A percentile compares a stretch with the other conserved stretches of the same genome.
These are phyloP conservation scores for Diprion similis DNA, from an alignment of 1,140 invertebrate species.

Conservation along the genomic window DNA sequence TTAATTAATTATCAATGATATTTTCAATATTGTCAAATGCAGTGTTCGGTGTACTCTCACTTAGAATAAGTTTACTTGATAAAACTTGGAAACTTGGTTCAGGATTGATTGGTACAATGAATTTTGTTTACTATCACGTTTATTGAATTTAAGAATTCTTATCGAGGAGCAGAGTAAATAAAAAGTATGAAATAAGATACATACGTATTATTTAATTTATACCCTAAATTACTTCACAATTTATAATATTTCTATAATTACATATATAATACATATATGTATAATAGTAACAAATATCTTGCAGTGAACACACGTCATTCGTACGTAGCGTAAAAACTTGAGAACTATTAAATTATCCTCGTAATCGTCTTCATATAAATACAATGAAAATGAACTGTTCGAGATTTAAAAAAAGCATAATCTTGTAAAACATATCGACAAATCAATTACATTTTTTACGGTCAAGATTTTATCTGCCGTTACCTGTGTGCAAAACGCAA, in stretches of 20 bases:
- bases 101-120: conserved; percentile 17
- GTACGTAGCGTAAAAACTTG: neutral
- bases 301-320: neutral
- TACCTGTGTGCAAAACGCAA: too few species aligned
- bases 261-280: neutral
- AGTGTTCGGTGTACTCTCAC: neutral
- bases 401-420: too few species aligned
- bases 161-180: conserved; percentile 24
- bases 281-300: conserved; percentile 4
- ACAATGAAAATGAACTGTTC: neutral
- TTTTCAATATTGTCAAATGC: neutral
- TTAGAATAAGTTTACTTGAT: neutral
- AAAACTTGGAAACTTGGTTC: neutral
- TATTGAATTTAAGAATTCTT: conserved; percentile 26
- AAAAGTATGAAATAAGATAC: conserved; percentile 21
- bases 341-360: neutral
- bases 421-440: too few species aligned
- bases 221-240: neutral
- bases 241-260: conserved; percentile 2
- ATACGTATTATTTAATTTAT: neutral
- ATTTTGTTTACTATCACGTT: conserved; percentile 26
- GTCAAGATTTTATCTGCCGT: too few species aligned
- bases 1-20: neutral
- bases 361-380: neutral
- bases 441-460: too few species aligned